Evolutionary conservation across 53 echinoderm and acorn worm species (phyloP).

Genomic region (Echinometra lucunter): DNA sequence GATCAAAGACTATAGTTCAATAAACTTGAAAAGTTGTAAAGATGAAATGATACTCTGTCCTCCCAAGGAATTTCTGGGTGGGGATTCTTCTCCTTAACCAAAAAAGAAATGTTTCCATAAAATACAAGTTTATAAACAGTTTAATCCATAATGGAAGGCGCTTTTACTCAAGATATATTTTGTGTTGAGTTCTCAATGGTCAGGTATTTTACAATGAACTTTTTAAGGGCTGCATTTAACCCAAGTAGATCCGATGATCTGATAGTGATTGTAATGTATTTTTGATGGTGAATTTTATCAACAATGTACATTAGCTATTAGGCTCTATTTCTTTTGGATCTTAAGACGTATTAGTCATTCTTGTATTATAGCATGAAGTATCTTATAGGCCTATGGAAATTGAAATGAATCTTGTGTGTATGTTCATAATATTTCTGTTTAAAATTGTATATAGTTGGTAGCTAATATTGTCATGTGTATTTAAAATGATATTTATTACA

Average conservation of each 20-base stretch:
- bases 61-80: not conserved
- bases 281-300: not conserved
- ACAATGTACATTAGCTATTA: not conserved
- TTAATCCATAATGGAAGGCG: not conserved
- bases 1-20: not conserved
- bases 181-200: not conserved
- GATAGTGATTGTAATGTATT: not conserved
- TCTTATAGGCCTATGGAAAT: not conserved
- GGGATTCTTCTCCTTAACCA: not conserved
- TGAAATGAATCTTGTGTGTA: not conserved
- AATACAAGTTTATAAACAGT: not conserved
- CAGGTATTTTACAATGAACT: not conserved
- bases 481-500: conserved; percentile 56
- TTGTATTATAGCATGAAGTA: not conserved
- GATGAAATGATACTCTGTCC: not conserved
- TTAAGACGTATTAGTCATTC: not conserved
- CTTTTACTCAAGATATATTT: not conserved
- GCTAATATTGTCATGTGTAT: conserved; percentile 52
- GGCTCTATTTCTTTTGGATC: not conserved
- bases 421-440: conserved; percentile 70
- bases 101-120: too few relatives aligned
- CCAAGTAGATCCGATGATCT: not conserved
- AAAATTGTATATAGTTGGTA: conserved; percentile 59
- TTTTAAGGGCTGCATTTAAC: not conserved
- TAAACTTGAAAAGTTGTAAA: not conserved